Evolutionary conservation across 37 sponge, comb jelly and placozoan genomes (phyloP), one percentile per base, ranked within the genome.

Genomic region (Bolinopsis microptera): DNA sequence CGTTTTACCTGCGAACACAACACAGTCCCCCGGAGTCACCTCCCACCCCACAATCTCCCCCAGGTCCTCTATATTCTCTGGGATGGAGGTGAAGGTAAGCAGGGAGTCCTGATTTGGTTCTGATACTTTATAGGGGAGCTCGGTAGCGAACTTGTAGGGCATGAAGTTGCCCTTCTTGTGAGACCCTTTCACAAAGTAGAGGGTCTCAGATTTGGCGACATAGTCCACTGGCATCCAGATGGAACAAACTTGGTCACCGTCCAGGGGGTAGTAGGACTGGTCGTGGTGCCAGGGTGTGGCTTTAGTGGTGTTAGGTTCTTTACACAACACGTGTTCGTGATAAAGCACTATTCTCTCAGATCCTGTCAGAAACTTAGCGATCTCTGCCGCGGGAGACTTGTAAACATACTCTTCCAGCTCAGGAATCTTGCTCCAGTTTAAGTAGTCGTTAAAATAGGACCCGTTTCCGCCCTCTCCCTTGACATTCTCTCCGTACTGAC

Each of bases 231-330:
- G 82, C 82, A 80, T 80, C 82, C 82, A 80, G 23, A 80, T 80
- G 9, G 82, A 80, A 35, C 35, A 35, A 1, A 80, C 82, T 35
- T 80, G 82, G 1, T 80, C 38, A 24, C 82, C 82, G 30, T 80
- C 82, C 34, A 80, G 24, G 3, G 82, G 82, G 82, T 80, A 80
- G 82, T 80, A 80, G 8, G 82, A 35, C 23, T 80, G 82, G 37
- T 80, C 82, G 23, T 80, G 82, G 37, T 80, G 82, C 82, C 82
- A 80, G 82, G 82, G 82, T 27, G 82, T 80, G 9, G 38, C 23
- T 22, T 80, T 80, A 2, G 31, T 35, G 23, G 82, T 80, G 38
- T 80, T 18, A 5, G 82, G 82, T 13, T 80, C 82, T 33, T 80
- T 80, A 33, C 3, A 2, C 35, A 80, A 36, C 22, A 80, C 22